Evolutionary conservation across 2,113 vertebrate species (phyloP).

Genomic region (Entelurus aequoreus): DNA sequence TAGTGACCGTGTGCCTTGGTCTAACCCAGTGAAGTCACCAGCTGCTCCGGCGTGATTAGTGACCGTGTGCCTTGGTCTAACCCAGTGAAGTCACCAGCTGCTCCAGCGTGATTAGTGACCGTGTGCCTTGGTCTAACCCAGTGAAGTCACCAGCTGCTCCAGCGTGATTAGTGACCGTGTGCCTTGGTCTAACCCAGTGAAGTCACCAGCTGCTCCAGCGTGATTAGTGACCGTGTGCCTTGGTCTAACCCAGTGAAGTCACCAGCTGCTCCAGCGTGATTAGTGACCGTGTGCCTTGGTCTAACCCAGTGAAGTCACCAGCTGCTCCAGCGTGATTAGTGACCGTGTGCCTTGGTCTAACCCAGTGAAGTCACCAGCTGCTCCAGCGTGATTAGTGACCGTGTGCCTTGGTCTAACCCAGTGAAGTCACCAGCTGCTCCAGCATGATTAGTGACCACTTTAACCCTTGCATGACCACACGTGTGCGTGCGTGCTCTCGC

Average conservation of each 20-base stretch:
- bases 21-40: conserved; percentile 11
- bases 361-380: conserved; percentile 18
- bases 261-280: conserved; percentile 20
- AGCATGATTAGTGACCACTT: conserved; percentile 15
- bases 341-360: no score
- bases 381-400: conserved; percentile 16
- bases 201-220: conserved; percentile 14
- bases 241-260: conserved; percentile 11
- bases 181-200: conserved; percentile 17
- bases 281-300: no score
- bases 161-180: conserved; percentile 14
- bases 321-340: conserved; percentile 24
- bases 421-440: conserved; percentile 15
- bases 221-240: conserved; percentile 20
- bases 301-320: conserved; percentile 11
- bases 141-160: conserved; percentile 15
- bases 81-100: conserved; percentile 18
- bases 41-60: conserved; percentile 24
- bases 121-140: no score
- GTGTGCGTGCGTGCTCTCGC: conserved; percentile 20
- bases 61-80: no score
- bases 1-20: no score
- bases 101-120: conserved; percentile 16
- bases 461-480: conserved; percentile 9
- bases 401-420: no score